Conservation (phyloP, 2,888 invertebrate species). For the Dolichomitus sp. region DNA sequence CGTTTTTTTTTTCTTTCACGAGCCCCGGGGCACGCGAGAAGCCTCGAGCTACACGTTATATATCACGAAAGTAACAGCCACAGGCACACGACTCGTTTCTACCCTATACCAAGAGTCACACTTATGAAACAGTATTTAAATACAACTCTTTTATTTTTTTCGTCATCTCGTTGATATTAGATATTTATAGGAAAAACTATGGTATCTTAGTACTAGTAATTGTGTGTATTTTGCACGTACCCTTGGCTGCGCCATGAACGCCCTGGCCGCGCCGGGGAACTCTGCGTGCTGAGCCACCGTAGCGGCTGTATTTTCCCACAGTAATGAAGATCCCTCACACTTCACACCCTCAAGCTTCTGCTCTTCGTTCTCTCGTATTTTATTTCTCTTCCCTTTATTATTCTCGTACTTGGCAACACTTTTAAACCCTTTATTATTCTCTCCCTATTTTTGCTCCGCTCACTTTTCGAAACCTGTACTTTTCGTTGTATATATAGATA, state of each 20-base stretch:
- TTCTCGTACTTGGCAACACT: slow-evolving; percentile 47
- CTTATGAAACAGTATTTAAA: neutral
- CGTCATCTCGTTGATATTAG: slow-evolving; percentile 11
- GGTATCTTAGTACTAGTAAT: slow-evolving; percentile 1
- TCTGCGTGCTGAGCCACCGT: slow-evolving; percentile 88
- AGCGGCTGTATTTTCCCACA: slow-evolving; percentile 86
- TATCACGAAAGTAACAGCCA: neutral
- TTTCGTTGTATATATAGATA: slow-evolving; percentile 7
- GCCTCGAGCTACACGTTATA: neutral
- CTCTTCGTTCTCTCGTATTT: slow-evolving; percentile 10
- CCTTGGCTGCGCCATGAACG: slow-evolving; percentile 96
- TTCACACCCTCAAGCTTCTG: slow-evolving; percentile 47
- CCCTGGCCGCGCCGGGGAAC: slow-evolving; percentile 90
- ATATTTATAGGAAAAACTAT: slow-evolving; percentile 30
- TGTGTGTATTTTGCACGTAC: slow-evolving; percentile 88
- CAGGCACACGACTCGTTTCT: neutral
- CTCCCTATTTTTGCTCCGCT: neutral
- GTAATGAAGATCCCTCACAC: slow-evolving; percentile 71
- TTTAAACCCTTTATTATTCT: slow-evolving; percentile 24
- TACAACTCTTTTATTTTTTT: slow-evolving; percentile 8
- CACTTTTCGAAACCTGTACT: slow-evolving; percentile 2
- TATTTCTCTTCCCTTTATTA: slow-evolving; percentile 33
- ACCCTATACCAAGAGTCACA: slow-evolving; percentile 3
- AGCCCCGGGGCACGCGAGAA: neutral
- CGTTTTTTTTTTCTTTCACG: neutral